phyloP scores from a whole-genome alignment of 1,140 invertebrate species.

The Dinoponera quadriceps region DNA sequence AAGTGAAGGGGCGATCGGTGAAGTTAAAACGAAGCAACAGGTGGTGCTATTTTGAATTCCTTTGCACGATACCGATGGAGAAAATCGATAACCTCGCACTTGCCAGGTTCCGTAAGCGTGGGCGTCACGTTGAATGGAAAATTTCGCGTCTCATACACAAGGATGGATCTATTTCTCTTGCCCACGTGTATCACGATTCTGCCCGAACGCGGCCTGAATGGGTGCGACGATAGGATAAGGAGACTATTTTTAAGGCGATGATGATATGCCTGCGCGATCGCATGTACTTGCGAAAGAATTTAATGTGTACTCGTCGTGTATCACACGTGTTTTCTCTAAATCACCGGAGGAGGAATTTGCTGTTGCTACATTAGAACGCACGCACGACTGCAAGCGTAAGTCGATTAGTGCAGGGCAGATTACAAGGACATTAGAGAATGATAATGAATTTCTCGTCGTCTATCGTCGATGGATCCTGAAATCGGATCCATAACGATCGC shows the following conservation, averaged over 20 bases:
- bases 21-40: conserved; percentile 19
- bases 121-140: conserved; percentile 11
- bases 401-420: too few relatives aligned
- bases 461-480: not conserved
- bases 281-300: conserved; percentile 4
- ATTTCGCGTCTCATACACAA: not conserved
- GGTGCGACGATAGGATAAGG: not conserved
- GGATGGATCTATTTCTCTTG: not conserved
- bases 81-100: not conserved
- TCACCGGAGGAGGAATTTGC: too few relatives aligned
- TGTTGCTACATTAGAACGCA: not conserved
- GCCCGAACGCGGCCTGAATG: not conserved
- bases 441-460: not conserved
- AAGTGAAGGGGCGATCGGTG: not conserved
- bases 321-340: not conserved
- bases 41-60: not conserved
- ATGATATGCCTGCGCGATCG: not conserved
- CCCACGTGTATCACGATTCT: conserved; percentile 3
- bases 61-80: not conserved
- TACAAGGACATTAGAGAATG: too few relatives aligned
- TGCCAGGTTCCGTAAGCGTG: too few relatives aligned
- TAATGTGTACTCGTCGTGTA: not conserved
- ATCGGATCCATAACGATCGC: not conserved
- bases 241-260: not conserved
- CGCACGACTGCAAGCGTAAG: not conserved